Percentiles rank a stretch among this genome's conserved stretches.
phyloP scores from a whole-genome alignment of 2,113 vertebrate species.

The Empidonax traillii region DNA sequence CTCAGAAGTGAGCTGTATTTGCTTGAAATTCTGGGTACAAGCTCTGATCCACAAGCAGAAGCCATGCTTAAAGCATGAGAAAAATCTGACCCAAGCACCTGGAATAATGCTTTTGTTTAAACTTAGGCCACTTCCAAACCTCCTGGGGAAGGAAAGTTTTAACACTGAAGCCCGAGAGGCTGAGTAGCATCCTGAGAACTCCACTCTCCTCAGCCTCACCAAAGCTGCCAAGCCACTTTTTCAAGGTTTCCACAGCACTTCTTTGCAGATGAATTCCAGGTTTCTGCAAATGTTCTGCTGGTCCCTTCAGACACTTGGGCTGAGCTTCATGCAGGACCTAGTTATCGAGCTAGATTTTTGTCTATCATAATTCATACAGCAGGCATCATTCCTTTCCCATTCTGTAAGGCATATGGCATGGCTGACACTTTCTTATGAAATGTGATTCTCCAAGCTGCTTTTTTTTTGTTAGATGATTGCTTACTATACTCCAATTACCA shows the following conservation, averaged over 20 bases:
- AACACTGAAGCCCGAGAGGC: background rate
- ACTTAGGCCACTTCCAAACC: background rate
- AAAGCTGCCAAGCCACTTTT: background rate
- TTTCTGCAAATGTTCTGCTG: background rate
- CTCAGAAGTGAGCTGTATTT: background rate
- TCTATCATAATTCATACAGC: background rate
- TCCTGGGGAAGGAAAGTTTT: background rate
- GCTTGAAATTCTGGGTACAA: background rate
- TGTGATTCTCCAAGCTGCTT: background rate
- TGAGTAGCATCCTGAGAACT: background rate
- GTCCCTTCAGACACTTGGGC: background rate
- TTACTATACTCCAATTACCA: conserved; percentile 38
- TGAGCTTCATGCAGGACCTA: background rate
- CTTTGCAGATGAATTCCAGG: background rate
- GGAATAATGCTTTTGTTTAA: background rate
- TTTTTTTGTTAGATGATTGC: conserved; percentile 5
- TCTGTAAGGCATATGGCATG: background rate
- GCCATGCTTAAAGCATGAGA: background rate
- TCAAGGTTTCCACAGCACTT: background rate
- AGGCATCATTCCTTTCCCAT: background rate
- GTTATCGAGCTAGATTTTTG: background rate
- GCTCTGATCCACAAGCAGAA: background rate
- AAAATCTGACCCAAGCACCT: background rate
- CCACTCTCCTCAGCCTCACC: background rate
- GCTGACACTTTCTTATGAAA: background rate